Percentiles rank a stretch among this genome's conserved stretches.
Evolutionary conservation across 1,140 invertebrate genomes (phyloP).

Genomic region (Apis laboriosa): DNA sequence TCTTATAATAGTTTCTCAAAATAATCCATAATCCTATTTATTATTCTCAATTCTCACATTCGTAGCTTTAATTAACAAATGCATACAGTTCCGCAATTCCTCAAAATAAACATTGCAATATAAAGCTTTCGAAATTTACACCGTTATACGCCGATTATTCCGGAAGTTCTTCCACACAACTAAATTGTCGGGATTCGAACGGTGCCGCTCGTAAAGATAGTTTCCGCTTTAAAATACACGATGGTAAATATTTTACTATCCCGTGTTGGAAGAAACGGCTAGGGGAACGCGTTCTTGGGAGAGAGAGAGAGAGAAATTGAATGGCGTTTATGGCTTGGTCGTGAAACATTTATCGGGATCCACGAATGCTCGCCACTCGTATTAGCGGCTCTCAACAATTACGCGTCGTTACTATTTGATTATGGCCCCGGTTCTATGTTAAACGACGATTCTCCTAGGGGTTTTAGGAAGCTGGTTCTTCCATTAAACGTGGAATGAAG

Average conservation of each 20-base stretch:
- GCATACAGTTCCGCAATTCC: too few species aligned
- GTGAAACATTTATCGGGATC: constrained; percentile 33
- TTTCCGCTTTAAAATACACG: neutral
- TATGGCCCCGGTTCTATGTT: constrained; percentile 11
- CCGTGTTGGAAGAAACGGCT: neutral
- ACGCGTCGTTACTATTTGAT: constrained; percentile 42
- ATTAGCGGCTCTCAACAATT: constrained; percentile 33
- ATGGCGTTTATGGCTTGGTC: neutral
- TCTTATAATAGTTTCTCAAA: too few species aligned
- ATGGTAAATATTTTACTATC: constrained; percentile 12
- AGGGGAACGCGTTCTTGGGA: neutral
- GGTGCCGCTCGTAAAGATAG: neutral
- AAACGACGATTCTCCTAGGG: constrained; percentile 5
- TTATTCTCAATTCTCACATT: too few species aligned
- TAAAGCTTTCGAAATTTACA: too few species aligned
- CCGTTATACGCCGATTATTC: too few species aligned
- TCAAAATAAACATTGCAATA: too few species aligned
- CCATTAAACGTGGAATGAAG: constrained; percentile 26
- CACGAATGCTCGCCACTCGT: constrained; percentile 4
- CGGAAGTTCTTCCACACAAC: too few species aligned
- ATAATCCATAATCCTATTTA: too few species aligned
- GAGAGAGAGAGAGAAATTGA: neutral
- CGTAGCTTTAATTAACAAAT: too few species aligned
- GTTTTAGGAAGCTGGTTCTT: constrained; percentile 4
- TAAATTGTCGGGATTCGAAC: neutral